Base-by-base conservation (phyloP, 2,888 invertebrate species). In the Myathropa florea region DNA sequence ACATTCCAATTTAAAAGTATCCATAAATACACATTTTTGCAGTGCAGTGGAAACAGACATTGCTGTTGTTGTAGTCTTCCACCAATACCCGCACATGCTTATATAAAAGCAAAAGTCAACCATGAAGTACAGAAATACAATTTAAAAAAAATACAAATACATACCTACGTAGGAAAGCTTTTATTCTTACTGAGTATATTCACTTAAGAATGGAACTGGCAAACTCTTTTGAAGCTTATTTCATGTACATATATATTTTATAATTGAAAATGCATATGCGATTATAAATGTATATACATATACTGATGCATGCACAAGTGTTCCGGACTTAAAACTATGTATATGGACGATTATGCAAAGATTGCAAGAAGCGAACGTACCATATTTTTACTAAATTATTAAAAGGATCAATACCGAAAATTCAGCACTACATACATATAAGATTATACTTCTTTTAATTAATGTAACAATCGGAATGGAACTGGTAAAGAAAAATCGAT, bases 401-500 rank as follows among this genome's bases (percentile, higher is more conserved):
- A n/a, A n/a, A n/a, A n/a, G n/a, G n/a, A n/a, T n/a, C n/a, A n/a
- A n/a, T n/a, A n/a, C n/a, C n/a, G n/a, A n/a, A n/a, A n/a, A n/a
- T n/a, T n/a, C n/a, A n/a, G n/a, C n/a, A n/a, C n/a, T 23, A 55
- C 12, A 55, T 6, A 55, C 21, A 21, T n/a, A n/a, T n/a, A n/a
- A n/a, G n/a, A n/a, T n/a, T n/a, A n/a, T n/a, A n/a, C n/a, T 21
- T 57, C 10, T 7, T 10, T 18, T 12, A 3, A 60, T n/a, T 12
- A 59, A 59, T 57, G 3, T 1, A n/a, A 12, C 6, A 18, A 46
- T 46, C 18, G 7, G 1, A 18, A 46, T 18, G 46, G 18, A 46
- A 18, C 18, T 9, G 18, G 6, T 18, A 7, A 46, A n/a, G 46
- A 82, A 85, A 85, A 82, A 86, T 86, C 82, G 73, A 86, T 86